Evolutionary conservation across 2,113 vertebrate species (phyloP).

Genomic region (Neodon shergylaensis): DNA sequence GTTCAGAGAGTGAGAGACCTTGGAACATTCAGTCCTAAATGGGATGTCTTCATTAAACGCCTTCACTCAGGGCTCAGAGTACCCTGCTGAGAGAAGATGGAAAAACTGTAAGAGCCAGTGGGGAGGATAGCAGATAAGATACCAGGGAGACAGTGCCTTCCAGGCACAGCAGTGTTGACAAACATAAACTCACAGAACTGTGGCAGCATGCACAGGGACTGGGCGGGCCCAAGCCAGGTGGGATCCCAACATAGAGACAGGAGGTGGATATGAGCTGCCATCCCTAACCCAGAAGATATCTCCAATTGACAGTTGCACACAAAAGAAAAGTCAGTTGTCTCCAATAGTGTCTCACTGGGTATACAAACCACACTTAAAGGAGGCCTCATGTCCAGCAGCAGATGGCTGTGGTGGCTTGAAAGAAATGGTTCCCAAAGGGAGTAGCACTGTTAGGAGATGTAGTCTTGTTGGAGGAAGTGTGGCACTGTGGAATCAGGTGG

Average conservation of each 20-base stretch:
- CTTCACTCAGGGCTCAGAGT: not conserved
- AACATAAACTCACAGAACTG: not conserved
- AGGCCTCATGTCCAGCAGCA: not conserved
- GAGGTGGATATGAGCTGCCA: not conserved
- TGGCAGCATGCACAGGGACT: not conserved
- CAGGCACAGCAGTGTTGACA: not conserved
- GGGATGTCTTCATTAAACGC: not conserved
- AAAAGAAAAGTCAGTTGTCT: not conserved
- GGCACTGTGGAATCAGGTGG: not conserved
- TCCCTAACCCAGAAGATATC: not conserved
- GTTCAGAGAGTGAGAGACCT: not conserved
- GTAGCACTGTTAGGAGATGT: not conserved
- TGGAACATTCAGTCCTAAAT: not conserved
- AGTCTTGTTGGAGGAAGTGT: not conserved
- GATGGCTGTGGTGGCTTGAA: not conserved
- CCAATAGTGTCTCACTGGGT: not conserved
- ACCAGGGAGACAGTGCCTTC: not conserved
- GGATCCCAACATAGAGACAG: not conserved
- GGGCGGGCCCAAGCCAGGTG: not conserved
- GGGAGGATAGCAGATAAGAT: not conserved
- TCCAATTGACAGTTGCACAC: not conserved
- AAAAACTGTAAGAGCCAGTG: not conserved
- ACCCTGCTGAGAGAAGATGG: not conserved
- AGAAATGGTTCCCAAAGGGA: not conserved
- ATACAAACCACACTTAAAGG: not conserved